A percentile compares a stretch with the other conserved stretches of the same genome.
These are phyloP conservation scores for Drosophila parvula DNA, from an alignment of 1,140 invertebrate species.

Conservation along the genomic window DNA sequence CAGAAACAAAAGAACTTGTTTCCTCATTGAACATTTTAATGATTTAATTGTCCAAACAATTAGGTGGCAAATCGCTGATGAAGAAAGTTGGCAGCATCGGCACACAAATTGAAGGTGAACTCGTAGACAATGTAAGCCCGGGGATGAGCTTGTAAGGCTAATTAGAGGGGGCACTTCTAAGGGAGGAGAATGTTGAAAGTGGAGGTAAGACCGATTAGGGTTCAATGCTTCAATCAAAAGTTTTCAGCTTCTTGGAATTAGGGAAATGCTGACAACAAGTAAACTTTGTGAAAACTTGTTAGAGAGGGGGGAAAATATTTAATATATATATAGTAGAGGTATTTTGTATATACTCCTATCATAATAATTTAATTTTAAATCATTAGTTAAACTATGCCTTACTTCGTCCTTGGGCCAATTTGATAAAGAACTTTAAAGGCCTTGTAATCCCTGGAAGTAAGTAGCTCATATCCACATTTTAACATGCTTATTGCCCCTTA, in stretches of 20 bases:
- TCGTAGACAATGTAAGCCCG: constrained; percentile 37
- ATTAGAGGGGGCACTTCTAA: constrained; percentile 17
- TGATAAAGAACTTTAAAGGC: background rate
- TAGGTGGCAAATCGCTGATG: constrained; percentile 60
- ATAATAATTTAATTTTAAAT: no score
- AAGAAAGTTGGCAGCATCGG: constrained; percentile 34
- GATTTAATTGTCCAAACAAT: constrained; percentile 76
- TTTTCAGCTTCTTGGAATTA: constrained; percentile 15
- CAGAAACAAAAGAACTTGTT: constrained; percentile 43
- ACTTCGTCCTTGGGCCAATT: background rate
- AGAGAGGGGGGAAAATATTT: no score
- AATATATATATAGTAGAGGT: background rate
- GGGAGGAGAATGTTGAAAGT: background rate
- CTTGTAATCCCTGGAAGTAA: background rate
- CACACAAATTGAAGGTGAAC: constrained; percentile 27
- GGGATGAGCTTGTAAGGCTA: constrained; percentile 43
- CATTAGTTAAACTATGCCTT: no score
- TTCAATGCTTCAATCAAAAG: constrained; percentile 27
- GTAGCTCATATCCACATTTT: constrained; percentile 32
- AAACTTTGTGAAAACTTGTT: background rate
- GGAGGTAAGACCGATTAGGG: constrained; percentile 10
- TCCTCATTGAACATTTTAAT: constrained; percentile 61
- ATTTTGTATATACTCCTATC: no score
- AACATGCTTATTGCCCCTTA: constrained; percentile 22
- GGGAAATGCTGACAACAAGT: background rate